A percentile compares a stretch with the other conserved stretches of the same genome.
These are phyloP conservation scores for Phenganax marumi DNA, from an alignment of 92 coral and sea anemone genomes.

Conservation along the genomic window DNA sequence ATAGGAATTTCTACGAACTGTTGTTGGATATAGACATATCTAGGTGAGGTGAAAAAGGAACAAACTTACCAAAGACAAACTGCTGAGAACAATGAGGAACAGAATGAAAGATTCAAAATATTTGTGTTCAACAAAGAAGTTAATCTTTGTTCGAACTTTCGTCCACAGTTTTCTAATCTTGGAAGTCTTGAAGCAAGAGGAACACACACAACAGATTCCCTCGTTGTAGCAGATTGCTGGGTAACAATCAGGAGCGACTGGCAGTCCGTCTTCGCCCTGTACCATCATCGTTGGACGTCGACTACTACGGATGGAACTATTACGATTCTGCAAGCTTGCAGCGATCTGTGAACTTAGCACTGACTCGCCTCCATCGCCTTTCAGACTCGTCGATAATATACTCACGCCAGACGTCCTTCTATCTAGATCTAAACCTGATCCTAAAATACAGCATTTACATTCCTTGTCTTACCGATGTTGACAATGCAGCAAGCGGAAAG, in stretches of 20 bases:
- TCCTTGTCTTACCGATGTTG: not conserved
- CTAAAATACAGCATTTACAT: constrained; percentile 5
- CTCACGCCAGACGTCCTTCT: constrained; percentile 11
- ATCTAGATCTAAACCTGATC: constrained; percentile 14
- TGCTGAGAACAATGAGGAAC: constrained; percentile 68
- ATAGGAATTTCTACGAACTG: not conserved
- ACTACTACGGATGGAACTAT: constrained; percentile 35
- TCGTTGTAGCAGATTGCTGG: constrained; percentile 88
- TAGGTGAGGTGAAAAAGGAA: not conserved
- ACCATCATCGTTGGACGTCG: constrained; percentile 43
- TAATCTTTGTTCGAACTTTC: constrained; percentile 69
- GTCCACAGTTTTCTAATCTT: constrained; percentile 83
- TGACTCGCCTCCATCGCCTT: constrained; percentile 24
- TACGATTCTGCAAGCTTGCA: not conserved
- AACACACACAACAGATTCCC: constrained; percentile 69
- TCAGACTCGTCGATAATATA: constrained; percentile 23
- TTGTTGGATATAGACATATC: not conserved
- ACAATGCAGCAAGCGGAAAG: not conserved
- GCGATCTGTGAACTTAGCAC: not conserved
- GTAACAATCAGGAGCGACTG: constrained; percentile 77
- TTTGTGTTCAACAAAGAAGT: constrained; percentile 87
- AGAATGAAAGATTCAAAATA: constrained; percentile 60
- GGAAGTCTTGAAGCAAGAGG: constrained; percentile 70
- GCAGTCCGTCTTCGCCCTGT: constrained; percentile 39
- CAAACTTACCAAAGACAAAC: constrained; percentile 85